These are phyloP conservation scores for Stictocephala bisonia DNA, from an alignment of 2,888 invertebrate genomes.

Conservation along the genomic window DNA sequence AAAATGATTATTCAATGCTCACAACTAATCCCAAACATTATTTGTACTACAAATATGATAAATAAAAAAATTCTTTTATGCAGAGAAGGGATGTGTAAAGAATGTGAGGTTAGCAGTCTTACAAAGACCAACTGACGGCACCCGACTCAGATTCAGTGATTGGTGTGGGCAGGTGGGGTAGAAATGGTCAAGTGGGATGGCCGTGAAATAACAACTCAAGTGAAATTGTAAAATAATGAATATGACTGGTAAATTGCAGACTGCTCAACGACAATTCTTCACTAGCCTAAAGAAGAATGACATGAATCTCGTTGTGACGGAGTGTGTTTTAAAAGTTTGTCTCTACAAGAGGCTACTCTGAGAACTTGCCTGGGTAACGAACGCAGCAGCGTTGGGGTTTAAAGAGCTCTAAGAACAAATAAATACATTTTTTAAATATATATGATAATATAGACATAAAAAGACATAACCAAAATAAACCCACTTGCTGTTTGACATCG, in stretches of 20 bases:
- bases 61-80: constrained; percentile 16
- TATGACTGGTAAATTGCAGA: constrained; percentile 24
- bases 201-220: constrained; percentile 26
- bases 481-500: too few species aligned
- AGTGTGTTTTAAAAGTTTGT: constrained; percentile 39
- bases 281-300: constrained; percentile 40
- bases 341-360: constrained; percentile 19
- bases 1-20: constrained; percentile 27
- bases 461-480: too few species aligned
- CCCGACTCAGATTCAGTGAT: constrained; percentile 19
- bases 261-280: constrained; percentile 31
- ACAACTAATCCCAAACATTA: too few species aligned
- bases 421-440: too few species aligned
- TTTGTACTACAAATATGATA: constrained; percentile 32
- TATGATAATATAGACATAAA: too few species aligned
- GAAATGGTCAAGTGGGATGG: background rate
- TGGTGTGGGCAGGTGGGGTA: too few species aligned
- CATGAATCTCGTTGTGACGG: constrained; percentile 10
- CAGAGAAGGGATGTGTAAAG: background rate
- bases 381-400: constrained; percentile 88
- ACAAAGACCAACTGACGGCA: constrained; percentile 20
- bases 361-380: constrained; percentile 70
- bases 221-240: background rate
- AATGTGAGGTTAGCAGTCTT: constrained; percentile 34
- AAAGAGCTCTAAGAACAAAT: constrained; percentile 74